phyloP scores from a whole-genome alignment of 2,797 vertebrate genomes.

The Neosilurus mollespiculum region DNA sequence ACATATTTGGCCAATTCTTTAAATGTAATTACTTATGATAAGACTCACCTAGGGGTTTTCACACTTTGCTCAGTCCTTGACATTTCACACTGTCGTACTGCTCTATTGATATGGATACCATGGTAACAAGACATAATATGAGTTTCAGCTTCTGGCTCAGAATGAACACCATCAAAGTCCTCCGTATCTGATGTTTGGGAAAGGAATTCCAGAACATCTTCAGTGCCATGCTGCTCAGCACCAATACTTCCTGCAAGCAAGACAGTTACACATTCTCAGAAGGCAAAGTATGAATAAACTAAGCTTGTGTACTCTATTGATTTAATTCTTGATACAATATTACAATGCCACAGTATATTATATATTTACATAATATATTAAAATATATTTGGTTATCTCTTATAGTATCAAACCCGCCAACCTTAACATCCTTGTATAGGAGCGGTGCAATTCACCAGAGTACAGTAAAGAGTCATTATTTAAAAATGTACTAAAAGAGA shows the following conservation, averaged over 20 bases:
- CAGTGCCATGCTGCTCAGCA: constrained; percentile 59
- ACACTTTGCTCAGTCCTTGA: constrained; percentile 31
- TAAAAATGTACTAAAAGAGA: background rate
- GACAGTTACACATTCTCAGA: constrained; percentile 17
- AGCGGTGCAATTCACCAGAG: background rate
- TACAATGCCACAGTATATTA: background rate
- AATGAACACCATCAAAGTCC: constrained; percentile 55
- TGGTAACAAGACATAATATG: constrained; percentile 67
- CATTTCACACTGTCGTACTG: constrained; percentile 35
- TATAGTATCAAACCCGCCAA: background rate
- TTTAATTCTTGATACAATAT: background rate
- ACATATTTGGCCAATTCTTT: background rate
- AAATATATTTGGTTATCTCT: background rate
- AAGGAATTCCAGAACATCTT: constrained; percentile 70
- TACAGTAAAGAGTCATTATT: background rate
- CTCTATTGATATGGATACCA: constrained; percentile 44
- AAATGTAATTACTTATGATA: constrained; percentile 8
- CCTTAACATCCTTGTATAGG: background rate
- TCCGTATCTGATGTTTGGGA: constrained; percentile 71
- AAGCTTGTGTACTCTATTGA: background rate
- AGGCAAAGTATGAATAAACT: background rate
- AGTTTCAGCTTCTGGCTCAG: constrained; percentile 69
- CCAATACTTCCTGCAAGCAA: constrained; percentile 52
- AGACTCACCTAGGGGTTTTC: constrained; percentile 42
- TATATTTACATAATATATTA: no score